Percentiles rank a stretch among this genome's conserved stretches.
Conservation (phyloP, 1,140 invertebrate species). For the Cardiocondyla obscurior region DNA sequence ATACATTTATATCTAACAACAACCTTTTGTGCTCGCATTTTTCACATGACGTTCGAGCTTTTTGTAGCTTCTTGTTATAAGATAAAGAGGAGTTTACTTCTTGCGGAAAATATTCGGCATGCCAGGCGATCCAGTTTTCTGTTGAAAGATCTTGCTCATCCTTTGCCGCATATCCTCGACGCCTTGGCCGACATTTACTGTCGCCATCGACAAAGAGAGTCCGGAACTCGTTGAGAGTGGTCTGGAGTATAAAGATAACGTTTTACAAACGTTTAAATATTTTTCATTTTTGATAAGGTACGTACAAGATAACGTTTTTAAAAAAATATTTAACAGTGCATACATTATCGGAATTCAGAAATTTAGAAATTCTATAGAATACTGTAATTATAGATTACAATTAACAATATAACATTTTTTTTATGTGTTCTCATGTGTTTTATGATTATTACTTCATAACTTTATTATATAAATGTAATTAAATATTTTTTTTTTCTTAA, state of each 20-base stretch:
- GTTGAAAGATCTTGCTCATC: constrained; percentile 86
- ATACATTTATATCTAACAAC: constrained; percentile 38
- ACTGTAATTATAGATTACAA: background rate
- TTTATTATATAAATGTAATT: background rate
- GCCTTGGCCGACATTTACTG: constrained; percentile 84
- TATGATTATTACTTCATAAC: background rate
- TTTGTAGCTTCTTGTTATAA: background rate
- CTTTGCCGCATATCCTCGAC: constrained; percentile 87
- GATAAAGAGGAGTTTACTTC: constrained; percentile 72
- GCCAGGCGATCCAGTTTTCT: constrained; percentile 81
- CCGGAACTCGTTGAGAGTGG: constrained; percentile 77
- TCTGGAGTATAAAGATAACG: constrained; percentile 63
- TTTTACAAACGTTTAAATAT: background rate
- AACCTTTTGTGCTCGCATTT: constrained; percentile 22
- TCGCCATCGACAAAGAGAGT: constrained; percentile 79
- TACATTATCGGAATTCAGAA: background rate
- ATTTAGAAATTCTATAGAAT: background rate
- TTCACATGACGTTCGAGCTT: background rate
- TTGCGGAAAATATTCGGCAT: constrained; percentile 83
- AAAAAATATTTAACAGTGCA: background rate
- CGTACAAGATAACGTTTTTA: background rate
- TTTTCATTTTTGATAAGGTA: background rate
- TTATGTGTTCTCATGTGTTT: background rate
- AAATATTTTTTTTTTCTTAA: background rate
- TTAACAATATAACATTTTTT: background rate